Evolutionary conservation across 2,888 invertebrate species (phyloP), one percentile per base, ranked within the genome.

Genomic region (Rhodophaea formosa): DNA sequence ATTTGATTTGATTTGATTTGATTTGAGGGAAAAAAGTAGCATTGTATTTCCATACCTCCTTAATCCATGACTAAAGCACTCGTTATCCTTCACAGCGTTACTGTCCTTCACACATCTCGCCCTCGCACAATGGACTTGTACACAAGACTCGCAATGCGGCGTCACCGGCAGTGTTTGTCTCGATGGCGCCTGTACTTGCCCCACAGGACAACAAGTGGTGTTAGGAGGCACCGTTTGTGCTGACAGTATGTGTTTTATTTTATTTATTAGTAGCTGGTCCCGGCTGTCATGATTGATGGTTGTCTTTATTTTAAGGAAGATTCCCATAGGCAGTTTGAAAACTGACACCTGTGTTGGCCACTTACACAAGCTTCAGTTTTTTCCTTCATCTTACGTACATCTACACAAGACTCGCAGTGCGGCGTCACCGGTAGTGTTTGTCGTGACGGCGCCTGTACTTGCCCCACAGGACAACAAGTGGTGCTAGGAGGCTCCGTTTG

Each of bases 121-220:
- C 0, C 6, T 64, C 0, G 66, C 75, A 0, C 56, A 81, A 3
- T 88, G 86, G 86, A 47, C 64, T 0, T 90, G 90, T 53, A 55
- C 58, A 0, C 42, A 56, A 0, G 69, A 84, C 53, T 23, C 14
- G 0, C 85, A 90, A 5, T 89, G 90, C 59, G 43, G 68, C 1
- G 66, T 84, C 0, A 6, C 46, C 0, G 86, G 82, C 5, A 76
- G 81, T 1, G 59, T 75, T 0, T 91, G 90, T 43, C 46, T 7
- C 0, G 57, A 46, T 0, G 85, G 84, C 0, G 60, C 42, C 1
- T 87, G 87, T 39, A 56, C 57, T 0, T 87, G 87, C 23, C 66
- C 70, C 0, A 3, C 61, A 0, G 80, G 79, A 0, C 68, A 68
- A 1, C 82, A 86, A 60, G 2, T 75, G 0, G 80, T 77, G 0